phyloP scores from a whole-genome alignment of 2,797 vertebrate genomes.

The Craterocephalus amniculus region DNA sequence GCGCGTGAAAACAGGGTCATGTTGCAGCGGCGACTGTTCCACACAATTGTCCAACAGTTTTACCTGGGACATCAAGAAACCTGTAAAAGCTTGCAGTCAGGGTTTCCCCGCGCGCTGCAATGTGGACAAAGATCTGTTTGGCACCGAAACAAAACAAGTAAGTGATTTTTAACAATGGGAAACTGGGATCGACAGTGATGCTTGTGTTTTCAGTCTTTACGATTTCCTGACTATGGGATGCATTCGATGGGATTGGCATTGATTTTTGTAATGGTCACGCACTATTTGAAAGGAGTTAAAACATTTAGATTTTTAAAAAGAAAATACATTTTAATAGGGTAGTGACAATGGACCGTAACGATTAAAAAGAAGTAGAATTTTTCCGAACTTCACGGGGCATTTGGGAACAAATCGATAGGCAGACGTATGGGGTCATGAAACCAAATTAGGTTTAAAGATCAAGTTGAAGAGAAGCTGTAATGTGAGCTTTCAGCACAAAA shows the following conservation, averaged over 20 bases:
- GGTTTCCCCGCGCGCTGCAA: constrained; percentile 1
- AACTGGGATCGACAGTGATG: not conserved
- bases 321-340: not conserved
- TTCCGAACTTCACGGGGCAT: not conserved
- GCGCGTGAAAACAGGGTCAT: constrained; percentile 37
- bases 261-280: not conserved
- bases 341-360: not conserved
- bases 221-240: too few species aligned
- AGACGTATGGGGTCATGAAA: constrained; percentile 51
- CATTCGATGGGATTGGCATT: too few species aligned
- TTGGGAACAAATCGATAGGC: constrained; percentile 25
- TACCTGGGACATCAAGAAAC: not conserved
- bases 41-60: constrained; percentile 28
- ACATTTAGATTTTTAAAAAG: not conserved
- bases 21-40: constrained; percentile 50
- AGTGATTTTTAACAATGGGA: constrained; percentile 22
- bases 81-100: not conserved
- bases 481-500: too few species aligned
- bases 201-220: not conserved
- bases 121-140: constrained; percentile 20
- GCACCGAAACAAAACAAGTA: constrained; percentile 56
- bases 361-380: not conserved
- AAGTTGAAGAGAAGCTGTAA: not conserved
- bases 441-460: constrained; percentile 43
- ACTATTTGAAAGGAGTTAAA: not conserved